Percentiles rank a stretch among this genome's conserved stretches.
phyloP scores from a whole-genome alignment of 2,888 invertebrate species.

The Hirudinaria manillensis region DNA sequence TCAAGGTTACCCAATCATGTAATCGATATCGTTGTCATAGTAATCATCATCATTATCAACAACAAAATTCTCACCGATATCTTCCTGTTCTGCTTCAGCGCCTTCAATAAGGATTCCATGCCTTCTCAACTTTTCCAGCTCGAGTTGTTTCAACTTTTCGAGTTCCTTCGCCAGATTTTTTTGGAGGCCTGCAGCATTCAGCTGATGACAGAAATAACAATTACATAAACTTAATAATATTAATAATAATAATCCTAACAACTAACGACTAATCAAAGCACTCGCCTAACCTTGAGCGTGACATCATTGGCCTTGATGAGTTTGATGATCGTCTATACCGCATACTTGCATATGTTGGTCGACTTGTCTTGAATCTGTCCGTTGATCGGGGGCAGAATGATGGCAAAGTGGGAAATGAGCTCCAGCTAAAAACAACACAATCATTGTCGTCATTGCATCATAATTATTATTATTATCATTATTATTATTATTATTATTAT shows the following conservation, averaged over 20 bases:
- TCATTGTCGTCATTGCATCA: constrained; percentile 22
- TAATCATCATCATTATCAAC: neutral
- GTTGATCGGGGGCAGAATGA: neutral
- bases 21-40: too few species aligned
- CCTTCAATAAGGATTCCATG: neutral
- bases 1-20: too few species aligned
- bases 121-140: constrained; percentile 38
- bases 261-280: neutral
- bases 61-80: neutral
- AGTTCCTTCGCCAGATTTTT: constrained; percentile 61
- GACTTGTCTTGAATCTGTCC: constrained; percentile 67
- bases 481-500: neutral
- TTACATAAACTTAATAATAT: too few species aligned
- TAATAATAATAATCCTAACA: neutral
- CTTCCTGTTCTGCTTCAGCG: neutral
- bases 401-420: neutral
- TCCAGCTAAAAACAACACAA: neutral
- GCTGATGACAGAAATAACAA: too few species aligned
- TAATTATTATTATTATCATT: neutral
- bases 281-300: neutral
- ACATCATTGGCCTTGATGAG: constrained; percentile 59
- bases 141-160: constrained; percentile 63
- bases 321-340: constrained; percentile 76
- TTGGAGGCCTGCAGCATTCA: constrained; percentile 54
- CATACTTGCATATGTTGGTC: constrained; percentile 69